Conservation (phyloP, 2,113 vertebrate species). For the Numenius arquata region DNA sequence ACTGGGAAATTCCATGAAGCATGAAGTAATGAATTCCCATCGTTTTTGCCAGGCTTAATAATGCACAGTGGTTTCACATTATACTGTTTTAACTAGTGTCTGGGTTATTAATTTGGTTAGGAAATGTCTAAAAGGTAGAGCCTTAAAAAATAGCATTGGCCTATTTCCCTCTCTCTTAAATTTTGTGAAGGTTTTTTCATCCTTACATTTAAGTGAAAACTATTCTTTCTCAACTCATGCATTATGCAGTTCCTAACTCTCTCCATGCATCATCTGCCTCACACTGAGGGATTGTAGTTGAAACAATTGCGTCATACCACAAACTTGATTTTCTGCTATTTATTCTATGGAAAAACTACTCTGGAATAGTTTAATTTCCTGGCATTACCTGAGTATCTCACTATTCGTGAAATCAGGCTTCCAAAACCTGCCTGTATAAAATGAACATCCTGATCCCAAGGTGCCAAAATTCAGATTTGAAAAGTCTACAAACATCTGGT, state of each 20-base stretch:
- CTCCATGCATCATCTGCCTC: background rate
- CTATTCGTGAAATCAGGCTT: background rate
- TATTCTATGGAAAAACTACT: background rate
- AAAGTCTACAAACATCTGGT: background rate
- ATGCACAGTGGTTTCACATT: background rate
- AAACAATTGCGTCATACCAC: background rate
- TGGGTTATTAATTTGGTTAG: background rate
- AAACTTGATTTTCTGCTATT: background rate
- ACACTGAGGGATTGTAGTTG: background rate
- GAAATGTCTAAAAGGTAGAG: background rate
- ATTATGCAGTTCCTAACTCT: conserved; percentile 1
- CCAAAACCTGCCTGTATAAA: background rate
- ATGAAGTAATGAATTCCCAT: background rate
- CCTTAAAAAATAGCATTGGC: background rate
- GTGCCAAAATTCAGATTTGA: background rate
- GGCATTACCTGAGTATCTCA: background rate
- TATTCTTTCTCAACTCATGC: background rate
- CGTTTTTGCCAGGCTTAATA: background rate
- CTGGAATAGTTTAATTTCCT: background rate
- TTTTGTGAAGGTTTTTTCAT: background rate
- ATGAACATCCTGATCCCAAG: background rate
- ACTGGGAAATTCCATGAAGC: background rate
- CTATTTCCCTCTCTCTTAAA: background rate
- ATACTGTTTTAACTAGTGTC: background rate
- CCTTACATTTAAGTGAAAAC: background rate